Evolutionary conservation across 2,113 vertebrate genomes (phyloP).

Genomic region (Petrocephalus zakoni): DNA sequence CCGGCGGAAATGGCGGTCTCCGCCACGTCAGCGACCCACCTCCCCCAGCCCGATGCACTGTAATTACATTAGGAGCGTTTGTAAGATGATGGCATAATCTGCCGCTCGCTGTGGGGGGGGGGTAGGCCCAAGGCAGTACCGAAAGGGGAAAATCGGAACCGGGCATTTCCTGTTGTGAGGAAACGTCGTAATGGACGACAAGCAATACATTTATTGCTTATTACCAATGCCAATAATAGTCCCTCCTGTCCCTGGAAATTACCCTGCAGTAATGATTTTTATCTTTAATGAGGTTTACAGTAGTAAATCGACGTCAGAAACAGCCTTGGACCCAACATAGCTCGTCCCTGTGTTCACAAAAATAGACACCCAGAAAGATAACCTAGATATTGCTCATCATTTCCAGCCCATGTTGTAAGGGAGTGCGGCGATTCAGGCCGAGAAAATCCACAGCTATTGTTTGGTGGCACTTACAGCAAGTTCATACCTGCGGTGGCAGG

Average conservation of each 20-base stretch:
- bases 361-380: neutral
- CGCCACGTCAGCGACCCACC: neutral
- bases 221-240: neutral
- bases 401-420: neutral
- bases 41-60: neutral
- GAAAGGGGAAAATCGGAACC: neutral
- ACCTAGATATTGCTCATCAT: neutral
- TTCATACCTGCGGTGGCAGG: neutral
- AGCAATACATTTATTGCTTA: neutral
- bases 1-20: conserved; percentile 11
- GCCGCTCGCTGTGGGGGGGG: neutral
- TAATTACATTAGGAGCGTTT: conserved; percentile 18
- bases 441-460: neutral
- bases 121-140: neutral
- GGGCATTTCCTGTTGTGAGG: neutral
- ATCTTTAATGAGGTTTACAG: neutral
- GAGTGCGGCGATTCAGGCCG: neutral
- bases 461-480: neutral
- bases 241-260: neutral
- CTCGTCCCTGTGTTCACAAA: neutral
- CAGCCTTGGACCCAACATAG: neutral
- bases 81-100: neutral
- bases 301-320: neutral
- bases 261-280: neutral
- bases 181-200: neutral